Evolutionary conservation across 1,140 invertebrate genomes (phyloP).

Genomic region (Brachionus manjavacas): DNA sequence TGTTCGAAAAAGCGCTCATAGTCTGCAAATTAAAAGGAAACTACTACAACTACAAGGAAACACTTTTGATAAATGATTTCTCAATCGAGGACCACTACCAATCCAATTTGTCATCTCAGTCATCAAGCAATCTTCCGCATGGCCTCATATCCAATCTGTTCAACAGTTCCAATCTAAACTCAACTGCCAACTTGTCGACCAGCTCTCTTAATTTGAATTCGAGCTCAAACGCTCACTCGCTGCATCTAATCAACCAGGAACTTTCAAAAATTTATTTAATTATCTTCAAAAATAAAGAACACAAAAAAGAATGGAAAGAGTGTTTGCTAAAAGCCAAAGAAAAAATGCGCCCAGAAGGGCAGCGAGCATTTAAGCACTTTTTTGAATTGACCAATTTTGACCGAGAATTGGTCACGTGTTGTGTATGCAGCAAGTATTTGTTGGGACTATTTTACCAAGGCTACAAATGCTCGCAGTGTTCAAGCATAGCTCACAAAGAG

Average conservation of each 20-base stretch:
- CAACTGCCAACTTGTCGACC: not conserved
- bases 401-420: not conserved
- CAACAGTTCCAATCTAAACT: not conserved
- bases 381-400: conserved; percentile 35
- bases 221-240: conserved; percentile 8
- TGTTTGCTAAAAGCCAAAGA: conserved; percentile 5
- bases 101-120: conserved; percentile 2
- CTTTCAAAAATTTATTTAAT: not conserved
- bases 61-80: conserved; percentile 22
- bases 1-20: conserved; percentile 32
- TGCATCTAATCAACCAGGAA: not conserved
- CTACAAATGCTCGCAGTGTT: conserved; percentile 15
- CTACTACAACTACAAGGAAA: conserved; percentile 32
- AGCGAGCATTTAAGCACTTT: conserved; percentile 6
- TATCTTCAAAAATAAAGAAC: conserved; percentile 38
- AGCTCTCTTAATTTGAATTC: conserved; percentile 17
- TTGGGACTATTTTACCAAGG: conserved; percentile 31
- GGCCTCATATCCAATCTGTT: conserved; percentile 26
- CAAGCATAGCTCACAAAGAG: not conserved
- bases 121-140: conserved; percentile 8
- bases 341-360: not conserved
- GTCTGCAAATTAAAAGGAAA: conserved; percentile 37
- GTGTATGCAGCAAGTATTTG: conserved; percentile 17
- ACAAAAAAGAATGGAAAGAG: conserved; percentile 34
- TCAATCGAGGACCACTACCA: conserved; percentile 9